Percentiles rank a stretch among this genome's conserved stretches.
Evolutionary conservation across 1,140 invertebrate genomes (phyloP).

Genomic region (Zaprionus davidi): DNA sequence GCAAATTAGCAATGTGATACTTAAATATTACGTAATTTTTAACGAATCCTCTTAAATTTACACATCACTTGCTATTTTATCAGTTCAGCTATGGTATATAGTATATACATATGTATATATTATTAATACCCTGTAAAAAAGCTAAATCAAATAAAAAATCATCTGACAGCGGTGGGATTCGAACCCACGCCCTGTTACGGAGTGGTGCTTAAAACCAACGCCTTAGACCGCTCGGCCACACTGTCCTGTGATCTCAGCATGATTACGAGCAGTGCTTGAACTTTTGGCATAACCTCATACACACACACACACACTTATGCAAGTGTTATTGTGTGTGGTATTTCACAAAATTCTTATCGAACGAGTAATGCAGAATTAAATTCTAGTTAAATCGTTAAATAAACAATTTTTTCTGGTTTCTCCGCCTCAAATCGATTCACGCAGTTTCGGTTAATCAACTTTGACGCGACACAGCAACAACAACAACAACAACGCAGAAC

Average conservation of each 20-base stretch:
- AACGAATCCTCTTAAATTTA: no score
- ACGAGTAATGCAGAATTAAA: neutral
- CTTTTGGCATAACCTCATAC: neutral
- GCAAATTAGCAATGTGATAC: neutral
- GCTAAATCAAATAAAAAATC: neutral
- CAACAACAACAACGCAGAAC: neutral
- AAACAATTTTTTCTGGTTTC: neutral
- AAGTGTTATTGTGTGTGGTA: neutral
- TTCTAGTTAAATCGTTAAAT: neutral
- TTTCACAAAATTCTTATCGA: neutral
- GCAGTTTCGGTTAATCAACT: slow-evolving; percentile 1
- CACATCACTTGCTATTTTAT: neutral
- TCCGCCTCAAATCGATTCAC: neutral
- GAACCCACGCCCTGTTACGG: slow-evolving; percentile 91
- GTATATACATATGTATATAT: neutral
- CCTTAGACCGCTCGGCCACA: slow-evolving; percentile 33
- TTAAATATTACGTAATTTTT: neutral
- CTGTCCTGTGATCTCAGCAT: neutral
- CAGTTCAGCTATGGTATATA: neutral
- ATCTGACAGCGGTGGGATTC: slow-evolving; percentile 90
- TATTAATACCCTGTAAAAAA: neutral
- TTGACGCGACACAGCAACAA: neutral
- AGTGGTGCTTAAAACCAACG: slow-evolving; percentile 89
- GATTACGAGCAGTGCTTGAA: neutral
- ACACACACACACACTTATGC: neutral